Base-by-base conservation (phyloP, 2,888 invertebrate genomes). In the Dynastes hyllus region DNA sequence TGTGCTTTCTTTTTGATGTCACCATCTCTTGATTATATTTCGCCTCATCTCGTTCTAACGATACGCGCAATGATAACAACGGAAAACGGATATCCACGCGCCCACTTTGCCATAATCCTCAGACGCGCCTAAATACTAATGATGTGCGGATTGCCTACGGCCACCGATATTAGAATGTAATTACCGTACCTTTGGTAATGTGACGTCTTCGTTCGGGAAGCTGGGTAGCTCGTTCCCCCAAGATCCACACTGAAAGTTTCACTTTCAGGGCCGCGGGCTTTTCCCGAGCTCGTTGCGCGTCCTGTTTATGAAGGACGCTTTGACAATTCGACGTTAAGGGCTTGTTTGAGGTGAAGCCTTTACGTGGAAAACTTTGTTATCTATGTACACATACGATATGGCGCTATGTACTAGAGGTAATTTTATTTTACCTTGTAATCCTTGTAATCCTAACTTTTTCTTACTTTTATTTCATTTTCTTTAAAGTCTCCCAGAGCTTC, bases 111-210 rank as follows among this genome's bases (percentile, higher is more conserved):
- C 53, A n/a, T 71, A 71, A 37, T 16, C 69, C 16, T 27, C 55
- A 58, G 45, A 58, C 53, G 16, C 8, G 27, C 51, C 58, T 75
- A 75, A 61, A 75, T 63, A 63, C 73, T 61, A 75, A 75, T 45
- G 73, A 75, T 29, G 73, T 75, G 61, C 73, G 37, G 73, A 75
- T 75, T 45, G 61, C 73, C 73, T 45, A 4, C 63, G 73, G 73
- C 73, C 61, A 63, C 61, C 73, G 50, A 75, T 75, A 75, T 75
- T 75, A 75, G 73, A 75, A 75, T 45, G 73, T 61, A 75, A 61
- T 61, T 75, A 40, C 13, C 61, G 40, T 63, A 8, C 45, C 73
- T 75, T 75, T 75, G 73, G 63, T 61, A 37, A 9, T 51, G 63
- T 11, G 22, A 5, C 45, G 16, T 69, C 50, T 27, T 51, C 69